Evolutionary conservation across 2,888 invertebrate genomes (phyloP).

Genomic region (Oligia latruncula): DNA sequence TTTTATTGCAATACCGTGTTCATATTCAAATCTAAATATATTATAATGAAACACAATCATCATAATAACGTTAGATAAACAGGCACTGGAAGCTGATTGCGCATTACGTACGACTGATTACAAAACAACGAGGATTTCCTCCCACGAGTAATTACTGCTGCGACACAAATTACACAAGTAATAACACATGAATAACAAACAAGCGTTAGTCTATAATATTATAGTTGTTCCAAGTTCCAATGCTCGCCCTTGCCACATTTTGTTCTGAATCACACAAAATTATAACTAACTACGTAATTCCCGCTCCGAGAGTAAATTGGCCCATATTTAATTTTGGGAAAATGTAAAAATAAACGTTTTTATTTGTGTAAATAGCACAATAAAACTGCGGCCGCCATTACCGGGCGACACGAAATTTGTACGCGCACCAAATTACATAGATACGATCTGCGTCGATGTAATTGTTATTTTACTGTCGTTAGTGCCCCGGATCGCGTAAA

Average conservation of each 20-base stretch:
- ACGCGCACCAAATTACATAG: slow-evolving; percentile 85
- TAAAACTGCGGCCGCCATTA: slow-evolving; percentile 87
- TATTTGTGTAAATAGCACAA: slow-evolving; percentile 91
- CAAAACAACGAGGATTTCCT: slow-evolving; percentile 86
- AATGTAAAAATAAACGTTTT: slow-evolving; percentile 90
- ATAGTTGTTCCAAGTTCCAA: slow-evolving; percentile 25
- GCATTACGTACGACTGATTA: slow-evolving; percentile 81
- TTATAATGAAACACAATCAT: slow-evolving; percentile 87
- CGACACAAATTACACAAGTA: slow-evolving; percentile 83
- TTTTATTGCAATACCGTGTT: slow-evolving; percentile 68
- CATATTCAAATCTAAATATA: slow-evolving; percentile 80
- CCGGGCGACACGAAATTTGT: slow-evolving; percentile 82
- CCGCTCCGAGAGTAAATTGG: slow-evolving; percentile 83
- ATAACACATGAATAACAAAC: slow-evolving; percentile 82
- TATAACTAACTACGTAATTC: slow-evolving; percentile 84
- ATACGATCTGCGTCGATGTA: slow-evolving; percentile 88
- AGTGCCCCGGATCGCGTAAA: slow-evolving; percentile 87
- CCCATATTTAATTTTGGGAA: slow-evolving; percentile 90
- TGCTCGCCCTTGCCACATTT: slow-evolving; percentile 56
- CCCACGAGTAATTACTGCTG: slow-evolving; percentile 82
- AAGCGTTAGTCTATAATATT: slow-evolving; percentile 48
- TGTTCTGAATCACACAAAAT: slow-evolving; percentile 78
- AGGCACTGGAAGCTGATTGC: slow-evolving; percentile 79
- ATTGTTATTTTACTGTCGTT: slow-evolving; percentile 89
- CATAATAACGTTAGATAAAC: slow-evolving; percentile 83